These are phyloP conservation scores for Cataglyphis hispanica DNA, from an alignment of 1,140 invertebrate species.

Conservation along the genomic window DNA sequence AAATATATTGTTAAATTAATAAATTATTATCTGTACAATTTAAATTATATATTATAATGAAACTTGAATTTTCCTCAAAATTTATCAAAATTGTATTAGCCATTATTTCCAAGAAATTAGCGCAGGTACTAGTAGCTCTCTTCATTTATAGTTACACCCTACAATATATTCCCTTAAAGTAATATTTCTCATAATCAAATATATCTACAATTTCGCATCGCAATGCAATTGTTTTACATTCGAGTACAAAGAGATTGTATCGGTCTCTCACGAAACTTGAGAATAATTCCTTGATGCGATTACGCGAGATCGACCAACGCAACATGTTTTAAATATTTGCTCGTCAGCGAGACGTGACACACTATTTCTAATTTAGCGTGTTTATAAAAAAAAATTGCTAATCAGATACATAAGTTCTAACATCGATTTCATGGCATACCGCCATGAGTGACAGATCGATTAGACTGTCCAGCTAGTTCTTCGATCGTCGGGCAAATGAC, in stretches of 20 bases:
- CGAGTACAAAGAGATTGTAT: conserved; percentile 10
- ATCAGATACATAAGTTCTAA: conserved; percentile 26
- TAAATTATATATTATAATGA: not conserved
- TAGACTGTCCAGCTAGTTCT: conserved; percentile 34
- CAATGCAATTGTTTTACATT: conserved; percentile 25
- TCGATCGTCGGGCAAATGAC: conserved; percentile 77
- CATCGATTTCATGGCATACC: conserved; percentile 23
- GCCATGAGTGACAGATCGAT: conserved; percentile 5
- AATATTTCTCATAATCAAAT: conserved; percentile 27
- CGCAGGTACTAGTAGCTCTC: not conserved
- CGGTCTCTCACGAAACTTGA: conserved; percentile 15
- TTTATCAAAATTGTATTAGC: conserved; percentile 7
- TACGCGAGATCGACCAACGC: conserved; percentile 4
- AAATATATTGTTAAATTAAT: not conserved
- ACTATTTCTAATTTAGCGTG: not conserved
- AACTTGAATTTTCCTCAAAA: not conserved
- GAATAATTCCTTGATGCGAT: conserved; percentile 11
- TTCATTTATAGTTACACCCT: not conserved
- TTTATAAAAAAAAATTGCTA: conserved; percentile 22
- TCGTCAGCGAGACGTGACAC: not conserved
- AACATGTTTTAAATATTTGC: conserved; percentile 47
- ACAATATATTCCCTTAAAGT: not conserved
- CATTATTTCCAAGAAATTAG: conserved; percentile 17
- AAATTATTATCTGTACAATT: not conserved
- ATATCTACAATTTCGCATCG: conserved; percentile 39